A percentile compares a stretch with the other conserved stretches of the same genome.
phyloP scores from a whole-genome alignment of 2,797 vertebrate species.

The Mus minutoides region DNA sequence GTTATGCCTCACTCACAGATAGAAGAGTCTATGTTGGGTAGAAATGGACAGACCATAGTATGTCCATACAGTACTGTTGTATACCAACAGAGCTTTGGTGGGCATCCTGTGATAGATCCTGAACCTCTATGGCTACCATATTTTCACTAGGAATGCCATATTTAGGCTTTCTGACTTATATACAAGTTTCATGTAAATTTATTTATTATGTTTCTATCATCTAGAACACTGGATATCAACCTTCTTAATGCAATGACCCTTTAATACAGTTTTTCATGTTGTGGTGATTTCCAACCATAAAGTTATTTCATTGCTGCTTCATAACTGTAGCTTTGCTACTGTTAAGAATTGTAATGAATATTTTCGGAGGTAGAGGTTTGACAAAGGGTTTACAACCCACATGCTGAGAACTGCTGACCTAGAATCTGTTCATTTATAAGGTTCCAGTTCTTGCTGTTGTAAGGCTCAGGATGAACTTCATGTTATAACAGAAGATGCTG shows the following conservation, averaged over 20 bases:
- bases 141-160: not conserved
- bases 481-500: not conserved
- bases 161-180: not conserved
- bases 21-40: not conserved
- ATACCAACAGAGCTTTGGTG: not conserved
- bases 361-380: not conserved
- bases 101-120: not conserved
- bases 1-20: not conserved
- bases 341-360: not conserved
- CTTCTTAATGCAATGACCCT: too few relatives aligned
- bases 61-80: not conserved
- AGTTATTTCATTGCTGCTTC: not conserved
- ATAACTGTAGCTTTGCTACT: not conserved
- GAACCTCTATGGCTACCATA: not conserved
- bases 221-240: not conserved
- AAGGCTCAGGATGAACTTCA: not conserved
- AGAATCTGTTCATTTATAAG: not conserved
- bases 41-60: not conserved
- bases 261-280: not conserved
- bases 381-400: not conserved
- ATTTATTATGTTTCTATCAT: not conserved
- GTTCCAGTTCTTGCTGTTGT: not conserved
- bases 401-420: not conserved
- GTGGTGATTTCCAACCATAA: not conserved
- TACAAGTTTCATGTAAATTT: constrained; percentile 22